A percentile compares a stretch with the other conserved stretches of the same genome.
These are phyloP conservation scores for Sitophilus oryzae DNA, from an alignment of 1,140 invertebrate species.

Conservation along the genomic window DNA sequence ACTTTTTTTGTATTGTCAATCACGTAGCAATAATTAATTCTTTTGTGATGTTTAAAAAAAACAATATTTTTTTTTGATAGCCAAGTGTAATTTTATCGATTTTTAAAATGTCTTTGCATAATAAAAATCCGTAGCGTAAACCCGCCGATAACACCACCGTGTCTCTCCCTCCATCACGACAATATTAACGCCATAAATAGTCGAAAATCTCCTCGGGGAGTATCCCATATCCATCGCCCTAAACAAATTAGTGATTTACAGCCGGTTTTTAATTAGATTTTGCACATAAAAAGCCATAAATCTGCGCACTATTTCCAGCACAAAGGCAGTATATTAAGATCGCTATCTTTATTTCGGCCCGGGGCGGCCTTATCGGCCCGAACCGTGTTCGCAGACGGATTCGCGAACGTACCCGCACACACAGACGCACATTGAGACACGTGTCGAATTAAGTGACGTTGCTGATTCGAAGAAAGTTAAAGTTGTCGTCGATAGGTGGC, in stretches of 20 bases:
- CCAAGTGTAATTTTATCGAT: too few species aligned
- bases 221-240: constrained; percentile 3
- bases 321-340: constrained; percentile 22
- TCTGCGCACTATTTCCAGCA: constrained; percentile 14
- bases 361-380: constrained; percentile 10
- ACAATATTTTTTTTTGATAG: too few species aligned
- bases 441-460: neutral
- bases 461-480: neutral
- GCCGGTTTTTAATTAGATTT: constrained; percentile 21
- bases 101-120: too few species aligned
- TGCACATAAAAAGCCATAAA: constrained; percentile 15
- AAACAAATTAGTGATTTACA: constrained; percentile 20
- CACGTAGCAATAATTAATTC: too few species aligned
- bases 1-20: too few species aligned
- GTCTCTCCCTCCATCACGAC: neutral
- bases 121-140: too few species aligned
- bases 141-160: neutral
- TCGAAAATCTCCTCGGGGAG: neutral
- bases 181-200: neutral
- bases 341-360: constrained; percentile 19
- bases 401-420: constrained; percentile 16
- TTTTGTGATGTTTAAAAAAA: too few species aligned
- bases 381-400: constrained; percentile 10
- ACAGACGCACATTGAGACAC: too few species aligned
- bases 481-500: neutral